Evolutionary conservation across 2,113 vertebrate species (phyloP).

Genomic region (Genyomyrus donnyi): DNA sequence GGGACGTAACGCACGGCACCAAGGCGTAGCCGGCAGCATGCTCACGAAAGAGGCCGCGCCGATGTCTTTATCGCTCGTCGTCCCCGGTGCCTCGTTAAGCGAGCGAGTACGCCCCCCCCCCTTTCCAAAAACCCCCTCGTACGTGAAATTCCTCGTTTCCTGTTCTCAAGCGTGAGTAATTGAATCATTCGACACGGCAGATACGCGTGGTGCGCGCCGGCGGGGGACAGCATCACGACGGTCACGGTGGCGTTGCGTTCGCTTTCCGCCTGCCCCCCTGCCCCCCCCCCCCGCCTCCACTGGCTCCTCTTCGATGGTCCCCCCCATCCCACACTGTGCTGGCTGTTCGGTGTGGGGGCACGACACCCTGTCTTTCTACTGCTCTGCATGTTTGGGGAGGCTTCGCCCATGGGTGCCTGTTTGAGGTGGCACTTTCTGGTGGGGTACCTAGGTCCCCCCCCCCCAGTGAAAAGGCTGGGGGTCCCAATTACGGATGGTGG

Average conservation of each 20-base stretch:
- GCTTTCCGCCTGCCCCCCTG: not conserved
- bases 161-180: constrained; percentile 55
- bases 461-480: constrained; percentile 50
- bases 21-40: constrained; percentile 36
- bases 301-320: not conserved
- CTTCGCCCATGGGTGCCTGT: not conserved
- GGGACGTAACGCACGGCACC: constrained; percentile 34
- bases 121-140: constrained; percentile 43
- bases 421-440: too few species aligned
- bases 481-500: constrained; percentile 59
- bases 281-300: not conserved
- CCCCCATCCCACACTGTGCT: not conserved
- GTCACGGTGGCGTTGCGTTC: not conserved
- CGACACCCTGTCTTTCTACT: not conserved
- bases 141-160: constrained; percentile 60
- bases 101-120: constrained; percentile 25
- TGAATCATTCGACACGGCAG: constrained; percentile 55
- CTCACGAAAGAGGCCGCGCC: not conserved
- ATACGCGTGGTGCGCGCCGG: constrained; percentile 32
- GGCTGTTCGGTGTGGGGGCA: not conserved
- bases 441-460: not conserved
- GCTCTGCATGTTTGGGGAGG: not conserved
- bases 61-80: constrained; percentile 46
- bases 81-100: constrained; percentile 48
- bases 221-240: not conserved